Evolutionary conservation across 2,888 invertebrate genomes (phyloP).

Genomic region (Xanthorhoe designata): DNA sequence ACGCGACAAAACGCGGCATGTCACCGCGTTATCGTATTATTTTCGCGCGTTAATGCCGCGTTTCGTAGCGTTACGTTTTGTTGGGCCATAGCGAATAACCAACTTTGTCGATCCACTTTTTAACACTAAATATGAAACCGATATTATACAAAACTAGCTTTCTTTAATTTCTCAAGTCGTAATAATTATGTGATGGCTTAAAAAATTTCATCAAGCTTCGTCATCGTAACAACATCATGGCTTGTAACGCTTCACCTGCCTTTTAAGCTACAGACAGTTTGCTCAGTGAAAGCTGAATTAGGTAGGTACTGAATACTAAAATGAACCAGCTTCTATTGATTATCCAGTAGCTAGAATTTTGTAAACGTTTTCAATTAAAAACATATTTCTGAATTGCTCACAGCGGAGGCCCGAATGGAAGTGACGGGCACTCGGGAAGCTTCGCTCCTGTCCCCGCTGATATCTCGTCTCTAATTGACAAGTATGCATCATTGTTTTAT

Average conservation of each 20-base stretch:
- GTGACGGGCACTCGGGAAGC: constrained; percentile 73
- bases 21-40: no score
- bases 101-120: no score
- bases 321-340: neutral
- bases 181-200: neutral
- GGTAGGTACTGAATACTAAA: neutral
- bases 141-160: no score
- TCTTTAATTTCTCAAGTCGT: no score
- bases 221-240: constrained; percentile 24
- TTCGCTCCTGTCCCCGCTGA: constrained; percentile 78
- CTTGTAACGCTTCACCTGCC: constrained; percentile 44
- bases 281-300: neutral
- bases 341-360: neutral
- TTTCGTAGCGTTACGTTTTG: no score
- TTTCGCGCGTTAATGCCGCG: no score
- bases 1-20: no score
- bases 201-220: constrained; percentile 8
- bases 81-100: no score
- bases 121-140: no score
- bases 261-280: neutral
- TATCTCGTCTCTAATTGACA: constrained; percentile 82
- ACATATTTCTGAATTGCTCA: constrained; percentile 8
- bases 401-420: constrained; percentile 77
- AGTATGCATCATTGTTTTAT: constrained; percentile 57
- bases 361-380: neutral